Evolutionary conservation across 2,888 invertebrate species (phyloP).

Genomic region (Candidula unifasciata): DNA sequence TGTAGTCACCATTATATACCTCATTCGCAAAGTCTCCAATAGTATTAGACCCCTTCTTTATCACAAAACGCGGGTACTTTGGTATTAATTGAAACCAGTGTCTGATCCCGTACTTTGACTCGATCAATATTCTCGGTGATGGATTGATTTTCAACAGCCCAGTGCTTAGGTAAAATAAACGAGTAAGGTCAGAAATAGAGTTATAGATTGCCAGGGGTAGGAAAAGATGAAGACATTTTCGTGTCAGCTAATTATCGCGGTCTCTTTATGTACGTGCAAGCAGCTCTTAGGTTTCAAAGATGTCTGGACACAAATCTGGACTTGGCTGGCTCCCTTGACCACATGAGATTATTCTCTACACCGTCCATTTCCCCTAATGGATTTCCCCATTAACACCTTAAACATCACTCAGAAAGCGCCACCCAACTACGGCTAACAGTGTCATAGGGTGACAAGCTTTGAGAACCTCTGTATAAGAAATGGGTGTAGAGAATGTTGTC

Average conservation of each 20-base stretch:
- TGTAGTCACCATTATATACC: too few relatives aligned
- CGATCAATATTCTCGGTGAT: constrained; percentile 10
- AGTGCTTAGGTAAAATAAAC: constrained; percentile 8
- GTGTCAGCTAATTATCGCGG: neutral
- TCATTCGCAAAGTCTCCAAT: too few relatives aligned
- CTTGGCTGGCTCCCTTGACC: neutral
- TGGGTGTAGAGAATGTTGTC: too few relatives aligned
- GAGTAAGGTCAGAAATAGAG: constrained; percentile 10
- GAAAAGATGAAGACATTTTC: neutral
- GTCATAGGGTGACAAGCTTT: too few relatives aligned
- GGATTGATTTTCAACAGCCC: constrained; percentile 18
- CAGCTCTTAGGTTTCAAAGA: neutral
- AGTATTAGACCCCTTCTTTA: neutral
- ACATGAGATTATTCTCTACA: neutral
- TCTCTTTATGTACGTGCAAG: neutral
- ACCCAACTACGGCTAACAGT: too few relatives aligned
- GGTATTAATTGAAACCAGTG: neutral
- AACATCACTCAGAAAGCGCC: too few relatives aligned
- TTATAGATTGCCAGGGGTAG: neutral
- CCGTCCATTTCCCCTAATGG: too few relatives aligned
- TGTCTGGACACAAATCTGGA: neutral
- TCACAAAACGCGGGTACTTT: constrained; percentile 6
- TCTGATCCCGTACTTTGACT: constrained; percentile 10
- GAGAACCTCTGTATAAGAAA: too few relatives aligned
- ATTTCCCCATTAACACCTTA: too few relatives aligned